These are phyloP conservation scores for Zeuzera pyrina DNA, from an alignment of 2,888 invertebrate genomes.

Conservation along the genomic window DNA sequence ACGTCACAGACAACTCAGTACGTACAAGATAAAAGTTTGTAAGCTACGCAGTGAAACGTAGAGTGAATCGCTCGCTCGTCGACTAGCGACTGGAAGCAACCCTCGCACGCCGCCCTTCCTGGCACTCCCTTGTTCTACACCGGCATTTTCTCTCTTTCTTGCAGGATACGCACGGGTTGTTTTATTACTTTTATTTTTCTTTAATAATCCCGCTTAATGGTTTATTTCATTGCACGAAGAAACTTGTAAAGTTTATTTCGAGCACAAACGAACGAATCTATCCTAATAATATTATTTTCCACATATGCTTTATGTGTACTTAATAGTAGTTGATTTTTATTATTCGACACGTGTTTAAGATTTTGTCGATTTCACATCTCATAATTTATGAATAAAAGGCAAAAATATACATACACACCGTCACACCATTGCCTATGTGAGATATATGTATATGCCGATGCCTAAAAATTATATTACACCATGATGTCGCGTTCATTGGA, in stretches of 20 bases:
- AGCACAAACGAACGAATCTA: too few species aligned
- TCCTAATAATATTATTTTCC: too few species aligned
- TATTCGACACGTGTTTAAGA: too few species aligned
- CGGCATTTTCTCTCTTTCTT: slow-evolving; percentile 14
- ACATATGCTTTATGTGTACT: too few species aligned
- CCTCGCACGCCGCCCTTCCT: slow-evolving; percentile 8
- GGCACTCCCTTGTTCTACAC: slow-evolving; percentile 5
- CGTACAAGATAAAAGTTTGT: slow-evolving; percentile 23
- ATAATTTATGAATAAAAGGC: too few species aligned
- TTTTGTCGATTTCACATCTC: too few species aligned
- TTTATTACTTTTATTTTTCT: slow-evolving; percentile 67
- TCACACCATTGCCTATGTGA: too few species aligned
- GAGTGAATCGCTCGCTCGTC: slow-evolving; percentile 4
- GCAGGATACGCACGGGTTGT: slow-evolving; percentile 41
- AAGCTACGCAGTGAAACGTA: not conserved
- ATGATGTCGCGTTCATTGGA: too few species aligned
- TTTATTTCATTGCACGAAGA: slow-evolving; percentile 51
- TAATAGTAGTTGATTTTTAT: too few species aligned
- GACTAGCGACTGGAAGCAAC: slow-evolving; percentile 7
- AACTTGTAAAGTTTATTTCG: slow-evolving; percentile 54
- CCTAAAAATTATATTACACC: too few species aligned
- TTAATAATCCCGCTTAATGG: slow-evolving; percentile 64
- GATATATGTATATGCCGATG: too few species aligned
- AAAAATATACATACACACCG: too few species aligned
- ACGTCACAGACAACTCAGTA: slow-evolving; percentile 15